Evolutionary conservation across 1,140 invertebrate genomes (phyloP).

Genomic region (Caenorhabditis remanei): DNA sequence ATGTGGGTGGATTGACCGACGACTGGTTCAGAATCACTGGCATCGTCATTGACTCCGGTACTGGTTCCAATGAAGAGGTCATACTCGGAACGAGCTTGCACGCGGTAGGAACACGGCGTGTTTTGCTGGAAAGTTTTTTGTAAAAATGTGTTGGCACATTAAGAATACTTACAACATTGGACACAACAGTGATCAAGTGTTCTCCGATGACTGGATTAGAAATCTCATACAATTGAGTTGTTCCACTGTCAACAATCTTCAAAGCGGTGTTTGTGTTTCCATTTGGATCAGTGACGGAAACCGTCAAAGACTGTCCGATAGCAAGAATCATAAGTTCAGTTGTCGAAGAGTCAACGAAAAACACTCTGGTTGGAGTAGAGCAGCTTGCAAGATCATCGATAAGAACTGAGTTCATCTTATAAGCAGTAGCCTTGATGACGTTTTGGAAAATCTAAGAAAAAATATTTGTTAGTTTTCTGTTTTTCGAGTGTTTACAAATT

Average conservation of each 20-base stretch:
- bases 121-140: conserved; percentile 30
- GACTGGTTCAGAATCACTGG: conserved; percentile 65
- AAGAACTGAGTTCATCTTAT: conserved; percentile 57
- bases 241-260: conserved; percentile 49
- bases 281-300: conserved; percentile 66
- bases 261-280: conserved; percentile 18
- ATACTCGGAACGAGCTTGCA: conserved; percentile 65
- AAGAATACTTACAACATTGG: conserved; percentile 10
- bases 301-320: conserved; percentile 61
- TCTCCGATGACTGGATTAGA: conserved; percentile 59
- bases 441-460: conserved; percentile 59
- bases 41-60: conserved; percentile 54
- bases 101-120: conserved; percentile 67
- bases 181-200: conserved; percentile 65
- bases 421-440: conserved; percentile 56
- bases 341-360: conserved; percentile 67
- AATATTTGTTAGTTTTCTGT: background rate
- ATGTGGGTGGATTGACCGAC: conserved; percentile 62
- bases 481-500: background rate
- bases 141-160: background rate
- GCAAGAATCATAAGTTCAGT: conserved; percentile 63
- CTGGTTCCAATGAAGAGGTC: conserved; percentile 67
- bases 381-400: conserved; percentile 59
- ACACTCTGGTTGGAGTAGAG: conserved; percentile 47
- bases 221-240: conserved; percentile 64